phyloP scores from a whole-genome alignment of 2,888 invertebrate species.

The Heliconius ethilla region DNA sequence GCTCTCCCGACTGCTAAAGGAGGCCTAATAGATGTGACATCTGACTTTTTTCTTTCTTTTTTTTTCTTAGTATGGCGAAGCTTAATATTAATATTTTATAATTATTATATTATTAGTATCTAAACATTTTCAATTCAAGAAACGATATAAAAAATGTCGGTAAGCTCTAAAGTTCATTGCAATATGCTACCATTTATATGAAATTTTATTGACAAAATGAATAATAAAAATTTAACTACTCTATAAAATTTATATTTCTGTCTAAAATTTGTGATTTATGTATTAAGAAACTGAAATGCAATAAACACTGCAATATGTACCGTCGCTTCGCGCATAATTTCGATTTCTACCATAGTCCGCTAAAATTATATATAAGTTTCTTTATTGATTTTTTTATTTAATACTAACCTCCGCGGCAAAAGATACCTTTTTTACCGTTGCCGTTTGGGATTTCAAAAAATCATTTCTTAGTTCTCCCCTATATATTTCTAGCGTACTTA shows the following conservation, averaged over 20 bases:
- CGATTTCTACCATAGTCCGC: constrained; percentile 33
- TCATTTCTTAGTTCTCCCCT: no score
- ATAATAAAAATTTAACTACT: neutral
- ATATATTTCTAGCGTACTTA: no score
- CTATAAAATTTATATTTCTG: neutral
- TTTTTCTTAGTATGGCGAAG: no score
- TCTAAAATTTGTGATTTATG: constrained; percentile 1
- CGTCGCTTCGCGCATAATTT: constrained; percentile 22
- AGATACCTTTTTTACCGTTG: no score
- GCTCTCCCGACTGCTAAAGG: no score
- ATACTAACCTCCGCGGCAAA: no score
- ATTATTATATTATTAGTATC: no score
- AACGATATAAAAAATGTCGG: neutral
- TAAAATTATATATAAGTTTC: neutral
- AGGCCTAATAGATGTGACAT: no score
- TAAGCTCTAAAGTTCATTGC: neutral
- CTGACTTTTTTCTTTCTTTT: no score
- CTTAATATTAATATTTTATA: no score
- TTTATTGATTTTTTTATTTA: no score
- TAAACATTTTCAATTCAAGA: neutral
- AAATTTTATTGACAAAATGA: neutral
- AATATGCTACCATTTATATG: neutral
- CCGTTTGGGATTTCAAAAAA: no score
- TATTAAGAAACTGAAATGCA: constrained; percentile 2
- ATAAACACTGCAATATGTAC: constrained; percentile 3